A percentile compares a stretch with the other conserved stretches of the same genome.
phyloP scores from a whole-genome alignment of 2,888 invertebrate genomes.

The Lasioglossum calceatum region DNA sequence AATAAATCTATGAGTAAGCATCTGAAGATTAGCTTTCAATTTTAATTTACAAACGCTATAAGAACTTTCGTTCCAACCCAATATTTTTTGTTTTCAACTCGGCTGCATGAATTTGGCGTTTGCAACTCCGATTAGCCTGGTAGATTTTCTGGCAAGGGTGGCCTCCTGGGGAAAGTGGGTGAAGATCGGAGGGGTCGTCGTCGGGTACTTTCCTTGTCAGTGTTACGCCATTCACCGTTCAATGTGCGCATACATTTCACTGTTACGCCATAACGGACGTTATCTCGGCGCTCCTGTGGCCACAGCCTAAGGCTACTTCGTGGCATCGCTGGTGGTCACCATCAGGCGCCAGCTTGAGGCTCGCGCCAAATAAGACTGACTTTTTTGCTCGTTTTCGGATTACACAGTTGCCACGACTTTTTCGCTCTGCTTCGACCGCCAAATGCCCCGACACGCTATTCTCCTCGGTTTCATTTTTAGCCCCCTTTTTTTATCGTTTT shows the following conservation, averaged over 20 bases:
- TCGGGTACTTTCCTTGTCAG: neutral
- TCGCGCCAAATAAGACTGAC: conserved; percentile 41
- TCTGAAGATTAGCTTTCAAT: no score
- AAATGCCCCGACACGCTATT: conserved; percentile 37
- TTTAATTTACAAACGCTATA: no score
- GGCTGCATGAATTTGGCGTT: neutral
- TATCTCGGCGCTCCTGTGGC: conserved; percentile 5
- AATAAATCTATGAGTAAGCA: no score
- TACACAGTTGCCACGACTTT: conserved; percentile 35
- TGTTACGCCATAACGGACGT: conserved; percentile 11
- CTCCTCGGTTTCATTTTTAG: neutral
- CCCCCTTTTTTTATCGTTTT: neutral
- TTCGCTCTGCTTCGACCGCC: conserved; percentile 34
- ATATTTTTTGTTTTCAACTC: neutral
- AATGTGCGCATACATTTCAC: conserved; percentile 6
- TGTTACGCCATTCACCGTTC: neutral
- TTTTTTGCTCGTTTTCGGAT: conserved; percentile 36
- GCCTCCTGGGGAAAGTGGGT: neutral
- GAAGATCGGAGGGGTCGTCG: neutral
- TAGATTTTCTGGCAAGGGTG: neutral
- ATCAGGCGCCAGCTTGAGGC: conserved; percentile 37
- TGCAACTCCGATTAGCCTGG: neutral
- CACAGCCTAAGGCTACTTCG: conserved; percentile 4
- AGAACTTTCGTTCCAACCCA: no score
- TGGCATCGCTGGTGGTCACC: conserved; percentile 7